phyloP scores from a whole-genome alignment of 92 coral and sea anemone genomes.

The Galaxea fascicularis region DNA sequence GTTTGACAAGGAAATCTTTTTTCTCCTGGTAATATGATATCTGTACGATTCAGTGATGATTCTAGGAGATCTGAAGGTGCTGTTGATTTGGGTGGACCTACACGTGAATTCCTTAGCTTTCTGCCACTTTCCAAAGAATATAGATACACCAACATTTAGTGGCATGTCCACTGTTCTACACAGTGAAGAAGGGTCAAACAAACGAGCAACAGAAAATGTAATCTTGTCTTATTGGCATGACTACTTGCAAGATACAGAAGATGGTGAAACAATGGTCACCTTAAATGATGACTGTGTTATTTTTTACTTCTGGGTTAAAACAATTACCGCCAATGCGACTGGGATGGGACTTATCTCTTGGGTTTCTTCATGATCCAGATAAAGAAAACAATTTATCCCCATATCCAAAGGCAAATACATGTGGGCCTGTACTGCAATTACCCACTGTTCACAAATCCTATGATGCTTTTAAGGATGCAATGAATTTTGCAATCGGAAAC shows the following conservation, averaged over 20 bases:
- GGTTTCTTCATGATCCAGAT: conserved; percentile 46
- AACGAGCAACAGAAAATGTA: conserved; percentile 51
- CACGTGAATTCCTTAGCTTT: conserved; percentile 66
- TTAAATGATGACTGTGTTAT: conserved; percentile 71
- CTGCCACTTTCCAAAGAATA: conserved; percentile 63
- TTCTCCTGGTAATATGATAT: conserved; percentile 62
- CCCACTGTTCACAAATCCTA: conserved; percentile 26
- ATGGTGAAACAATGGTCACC: conserved; percentile 61
- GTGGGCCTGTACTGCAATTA: conserved; percentile 17
- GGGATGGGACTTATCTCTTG: conserved; percentile 29
- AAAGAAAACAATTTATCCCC: conserved; percentile 21
- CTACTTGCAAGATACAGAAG: conserved; percentile 78
- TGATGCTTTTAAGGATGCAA: conserved; percentile 18
- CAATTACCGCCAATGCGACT: conserved; percentile 64
- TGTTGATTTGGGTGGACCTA: conserved; percentile 74
- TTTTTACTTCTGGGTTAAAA: conserved; percentile 73
- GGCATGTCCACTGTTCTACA: conserved; percentile 25
- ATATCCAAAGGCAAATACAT: conserved; percentile 51
- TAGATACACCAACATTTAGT: conserved; percentile 51
- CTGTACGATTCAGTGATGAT: conserved; percentile 69
- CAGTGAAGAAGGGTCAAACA: conserved; percentile 80
- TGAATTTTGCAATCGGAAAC: conserved; percentile 23
- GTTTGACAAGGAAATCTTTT: conserved; percentile 64
- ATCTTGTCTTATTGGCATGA: conserved; percentile 72
- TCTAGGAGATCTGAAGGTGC: conserved; percentile 73